Evolutionary conservation across 1,140 invertebrate species (phyloP).

Genomic region (Neodiprion pinetum): DNA sequence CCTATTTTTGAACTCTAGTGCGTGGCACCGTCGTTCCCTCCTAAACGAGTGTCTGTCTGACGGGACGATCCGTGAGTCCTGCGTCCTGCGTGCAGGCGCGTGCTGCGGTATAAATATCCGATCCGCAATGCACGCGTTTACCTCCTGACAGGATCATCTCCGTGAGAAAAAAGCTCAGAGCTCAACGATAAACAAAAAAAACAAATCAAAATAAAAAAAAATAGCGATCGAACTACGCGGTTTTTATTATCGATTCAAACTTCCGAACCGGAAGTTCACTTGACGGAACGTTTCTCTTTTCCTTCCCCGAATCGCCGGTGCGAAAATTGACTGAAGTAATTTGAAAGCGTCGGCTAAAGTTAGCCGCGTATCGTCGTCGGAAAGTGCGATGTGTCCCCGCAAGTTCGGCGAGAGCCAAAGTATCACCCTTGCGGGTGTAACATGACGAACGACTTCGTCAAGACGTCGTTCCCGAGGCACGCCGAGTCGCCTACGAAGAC

Average conservation of each 20-base stretch:
- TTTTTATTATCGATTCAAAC: background rate
- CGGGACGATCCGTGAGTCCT: background rate
- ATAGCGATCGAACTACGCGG: background rate
- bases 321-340: background rate
- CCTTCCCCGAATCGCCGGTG: background rate
- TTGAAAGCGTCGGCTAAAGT: background rate
- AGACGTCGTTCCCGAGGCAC: background rate
- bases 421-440: background rate
- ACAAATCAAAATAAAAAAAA: background rate
- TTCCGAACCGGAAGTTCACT: background rate
- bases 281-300: background rate
- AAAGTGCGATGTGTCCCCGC: background rate
- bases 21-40: background rate
- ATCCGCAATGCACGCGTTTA: no score
- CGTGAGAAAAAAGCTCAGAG: no score
- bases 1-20: background rate
- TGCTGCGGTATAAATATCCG: no score
- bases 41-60: constrained; percentile 1
- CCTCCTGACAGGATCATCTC: no score
- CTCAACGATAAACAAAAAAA: no score
- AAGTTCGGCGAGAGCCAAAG: background rate
- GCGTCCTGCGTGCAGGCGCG: no score
- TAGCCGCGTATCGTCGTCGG: background rate
- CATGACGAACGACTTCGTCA: constrained; percentile 6
- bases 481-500: background rate